Evolutionary conservation across 2,888 invertebrate genomes (phyloP).

Genomic region (Calameuta idolon): DNA sequence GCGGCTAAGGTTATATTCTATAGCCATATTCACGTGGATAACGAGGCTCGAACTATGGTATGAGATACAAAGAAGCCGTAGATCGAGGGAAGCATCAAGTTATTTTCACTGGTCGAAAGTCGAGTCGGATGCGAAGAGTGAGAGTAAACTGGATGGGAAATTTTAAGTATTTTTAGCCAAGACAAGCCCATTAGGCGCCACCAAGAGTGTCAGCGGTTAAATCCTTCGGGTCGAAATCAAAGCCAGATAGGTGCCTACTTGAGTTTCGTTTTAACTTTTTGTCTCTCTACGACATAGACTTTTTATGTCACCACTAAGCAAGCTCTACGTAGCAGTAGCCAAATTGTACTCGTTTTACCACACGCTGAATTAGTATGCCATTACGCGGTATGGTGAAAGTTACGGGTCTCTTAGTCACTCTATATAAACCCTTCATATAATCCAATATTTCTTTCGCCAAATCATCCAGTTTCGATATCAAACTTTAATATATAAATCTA

Average conservation of each 20-base stretch:
- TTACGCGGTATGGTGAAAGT: background rate
- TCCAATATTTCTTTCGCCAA: background rate
- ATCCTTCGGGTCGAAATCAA: conserved; percentile 47
- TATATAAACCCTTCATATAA: background rate
- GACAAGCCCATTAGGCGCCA: conserved; percentile 54
- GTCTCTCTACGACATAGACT: background rate
- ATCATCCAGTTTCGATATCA: background rate
- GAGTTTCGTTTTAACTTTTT: conserved; percentile 10
- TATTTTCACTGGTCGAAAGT: conserved; percentile 50
- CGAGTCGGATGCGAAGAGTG: conserved; percentile 34
- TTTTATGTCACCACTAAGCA: background rate
- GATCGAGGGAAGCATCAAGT: conserved; percentile 19
- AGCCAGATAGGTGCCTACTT: conserved; percentile 26
- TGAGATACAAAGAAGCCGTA: background rate
- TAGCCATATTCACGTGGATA: background rate
- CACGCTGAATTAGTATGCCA: background rate
- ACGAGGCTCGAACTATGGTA: background rate
- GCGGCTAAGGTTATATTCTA: background rate
- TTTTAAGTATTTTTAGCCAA: conserved; percentile 55
- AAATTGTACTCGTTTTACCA: background rate
- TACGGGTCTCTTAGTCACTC: background rate
- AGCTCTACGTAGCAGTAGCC: background rate
- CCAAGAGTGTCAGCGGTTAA: conserved; percentile 39
- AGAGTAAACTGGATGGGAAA: conserved; percentile 36
- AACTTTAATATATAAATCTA: background rate